These are phyloP conservation scores for Harmothoe impar DNA, from an alignment of 2,888 invertebrate genomes.

Conservation along the genomic window DNA sequence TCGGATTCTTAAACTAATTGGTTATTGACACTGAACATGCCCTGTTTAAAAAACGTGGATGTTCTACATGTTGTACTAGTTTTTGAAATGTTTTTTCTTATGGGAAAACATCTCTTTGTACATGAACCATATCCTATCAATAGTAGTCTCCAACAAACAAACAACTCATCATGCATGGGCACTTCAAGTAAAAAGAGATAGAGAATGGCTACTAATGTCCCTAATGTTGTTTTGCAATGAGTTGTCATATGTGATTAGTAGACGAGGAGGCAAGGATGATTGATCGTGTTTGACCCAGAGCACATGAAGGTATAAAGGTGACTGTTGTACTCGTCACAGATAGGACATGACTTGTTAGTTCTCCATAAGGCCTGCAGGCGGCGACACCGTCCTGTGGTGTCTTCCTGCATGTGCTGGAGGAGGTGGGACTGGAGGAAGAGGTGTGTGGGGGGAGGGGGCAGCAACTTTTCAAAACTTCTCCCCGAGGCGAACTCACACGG, in stretches of 20 bases:
- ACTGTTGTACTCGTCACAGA: no score
- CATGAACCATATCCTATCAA: no score
- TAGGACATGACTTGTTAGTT: neutral
- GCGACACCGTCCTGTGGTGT: neutral
- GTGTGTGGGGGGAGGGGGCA: neutral
- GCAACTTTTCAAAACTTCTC: slow-evolving; percentile 40
- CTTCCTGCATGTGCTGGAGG: neutral
- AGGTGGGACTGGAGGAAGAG: neutral
- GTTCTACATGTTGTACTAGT: no score
- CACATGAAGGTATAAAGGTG: neutral
- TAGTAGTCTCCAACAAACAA: no score
- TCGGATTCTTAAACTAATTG: no score
- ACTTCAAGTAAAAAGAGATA: no score
- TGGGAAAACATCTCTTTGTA: no score
- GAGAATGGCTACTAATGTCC: no score
- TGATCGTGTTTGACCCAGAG: neutral
- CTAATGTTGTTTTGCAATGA: neutral
- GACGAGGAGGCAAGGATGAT: neutral
- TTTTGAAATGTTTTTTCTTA: no score
- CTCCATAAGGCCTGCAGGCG: neutral
- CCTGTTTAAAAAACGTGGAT: no score
- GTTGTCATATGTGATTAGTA: neutral
- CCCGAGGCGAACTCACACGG: slow-evolving; percentile 13
- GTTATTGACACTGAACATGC: no score
- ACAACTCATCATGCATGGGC: no score